Evolutionary conservation across 2,888 invertebrate genomes (phyloP).

Genomic region (Biston stratarius): DNA sequence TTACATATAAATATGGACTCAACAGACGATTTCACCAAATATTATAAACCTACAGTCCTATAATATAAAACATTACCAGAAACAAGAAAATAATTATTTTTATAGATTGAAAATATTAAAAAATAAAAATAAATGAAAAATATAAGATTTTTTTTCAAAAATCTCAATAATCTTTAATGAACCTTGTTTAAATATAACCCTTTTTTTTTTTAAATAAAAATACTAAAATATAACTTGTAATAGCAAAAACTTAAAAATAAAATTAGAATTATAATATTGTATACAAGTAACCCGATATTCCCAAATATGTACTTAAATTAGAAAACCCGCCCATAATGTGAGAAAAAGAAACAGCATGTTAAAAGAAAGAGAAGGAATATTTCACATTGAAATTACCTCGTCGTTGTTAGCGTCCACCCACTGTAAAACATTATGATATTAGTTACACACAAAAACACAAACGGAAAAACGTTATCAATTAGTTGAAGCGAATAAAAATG

Average conservation of each 20-base stretch:
- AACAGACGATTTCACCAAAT: conserved; percentile 25
- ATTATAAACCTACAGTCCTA: neutral
- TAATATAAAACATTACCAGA: neutral
- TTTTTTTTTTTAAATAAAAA: too few relatives aligned
- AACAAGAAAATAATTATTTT: conserved; percentile 3
- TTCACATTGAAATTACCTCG: conserved; percentile 81
- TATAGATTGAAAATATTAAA: too few relatives aligned
- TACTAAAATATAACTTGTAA: neutral
- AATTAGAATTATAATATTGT: neutral
- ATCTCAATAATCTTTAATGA: too few relatives aligned
- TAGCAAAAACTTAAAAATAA: neutral
- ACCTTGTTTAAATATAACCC: too few relatives aligned
- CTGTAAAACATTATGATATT: conserved; percentile 86
- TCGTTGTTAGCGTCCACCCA: conserved; percentile 90
- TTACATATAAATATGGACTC: conserved; percentile 36
- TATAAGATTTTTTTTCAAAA: too few relatives aligned
- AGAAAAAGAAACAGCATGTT: conserved; percentile 43
- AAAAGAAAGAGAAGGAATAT: conserved; percentile 41
- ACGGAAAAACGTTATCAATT: neutral
- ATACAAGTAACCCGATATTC: too few relatives aligned
- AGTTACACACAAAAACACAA: conserved; percentile 67
- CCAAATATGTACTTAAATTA: neutral
- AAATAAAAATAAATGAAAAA: too few relatives aligned
- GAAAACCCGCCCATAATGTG: conserved; percentile 22
- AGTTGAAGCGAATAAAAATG: neutral